Evolutionary conservation across 1,140 invertebrate species (phyloP).

Genomic region (Aphidius ervi): DNA sequence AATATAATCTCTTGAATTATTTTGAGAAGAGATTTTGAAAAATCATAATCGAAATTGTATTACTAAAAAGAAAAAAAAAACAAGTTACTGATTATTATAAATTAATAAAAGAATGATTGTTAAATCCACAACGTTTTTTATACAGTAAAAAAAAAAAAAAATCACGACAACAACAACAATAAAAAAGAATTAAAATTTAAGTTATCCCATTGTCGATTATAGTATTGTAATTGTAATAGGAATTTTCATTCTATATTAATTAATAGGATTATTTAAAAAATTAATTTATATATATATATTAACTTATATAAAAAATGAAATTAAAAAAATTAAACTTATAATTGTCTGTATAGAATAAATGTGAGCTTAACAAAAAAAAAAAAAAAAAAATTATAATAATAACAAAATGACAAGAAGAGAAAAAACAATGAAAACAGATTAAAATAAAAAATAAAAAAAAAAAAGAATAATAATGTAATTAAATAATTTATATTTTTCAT

Average conservation of each 20-base stretch:
- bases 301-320: conserved; percentile 1
- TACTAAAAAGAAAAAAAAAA: too few species aligned
- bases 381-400: not conserved
- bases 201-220: conserved; percentile 5
- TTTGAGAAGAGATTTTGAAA: too few species aligned
- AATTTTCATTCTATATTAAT: not conserved
- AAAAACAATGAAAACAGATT: too few species aligned
- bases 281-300: not conserved
- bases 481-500: too few species aligned
- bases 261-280: not conserved
- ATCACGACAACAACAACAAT: too few species aligned
- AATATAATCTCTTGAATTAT: too few species aligned
- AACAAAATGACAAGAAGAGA: too few species aligned
- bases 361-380: conserved; percentile 12
- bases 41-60: too few species aligned
- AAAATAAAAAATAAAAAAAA: too few species aligned
- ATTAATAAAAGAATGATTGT: not conserved
- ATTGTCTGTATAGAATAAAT: conserved; percentile 15
- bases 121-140: conserved; percentile 5
- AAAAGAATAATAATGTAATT: too few species aligned
- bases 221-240: conserved; percentile 14
- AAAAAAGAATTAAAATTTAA: not conserved
- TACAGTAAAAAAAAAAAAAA: not conserved
- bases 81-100: too few species aligned
- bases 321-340: conserved; percentile 4